Percentiles rank a stretch among this genome's conserved stretches.
Evolutionary conservation across 2,797 vertebrate genomes (phyloP).

Genomic region (Heterohyrax brucei): DNA sequence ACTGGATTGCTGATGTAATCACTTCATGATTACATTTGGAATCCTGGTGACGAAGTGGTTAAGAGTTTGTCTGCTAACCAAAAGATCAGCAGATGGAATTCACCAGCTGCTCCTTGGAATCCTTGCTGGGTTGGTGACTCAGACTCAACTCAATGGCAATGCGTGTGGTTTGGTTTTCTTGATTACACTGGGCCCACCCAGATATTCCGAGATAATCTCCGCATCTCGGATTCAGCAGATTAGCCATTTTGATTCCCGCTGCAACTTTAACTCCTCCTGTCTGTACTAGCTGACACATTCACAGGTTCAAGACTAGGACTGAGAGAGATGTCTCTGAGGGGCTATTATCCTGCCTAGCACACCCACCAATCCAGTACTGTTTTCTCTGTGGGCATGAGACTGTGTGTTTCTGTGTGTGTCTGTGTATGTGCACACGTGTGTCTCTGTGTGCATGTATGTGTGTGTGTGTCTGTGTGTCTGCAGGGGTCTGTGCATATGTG

Average conservation of each 20-base stretch:
- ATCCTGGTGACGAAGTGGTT: too few species aligned
- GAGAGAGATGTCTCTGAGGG: neutral
- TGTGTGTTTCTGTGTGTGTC: too few species aligned
- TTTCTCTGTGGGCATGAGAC: too few species aligned
- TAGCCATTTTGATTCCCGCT: neutral
- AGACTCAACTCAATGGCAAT: too few species aligned
- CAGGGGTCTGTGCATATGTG: too few species aligned
- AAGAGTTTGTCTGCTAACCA: too few species aligned
- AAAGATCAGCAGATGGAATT: too few species aligned
- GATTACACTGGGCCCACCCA: neutral
- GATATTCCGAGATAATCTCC: neutral
- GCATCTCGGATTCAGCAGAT: neutral
- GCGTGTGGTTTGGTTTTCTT: neutral
- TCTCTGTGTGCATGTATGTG: too few species aligned
- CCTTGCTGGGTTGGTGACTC: too few species aligned
- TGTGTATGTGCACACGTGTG: neutral
- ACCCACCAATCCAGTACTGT: neutral
- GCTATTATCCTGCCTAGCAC: neutral
- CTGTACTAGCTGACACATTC: neutral
- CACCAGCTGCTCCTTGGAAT: too few species aligned
- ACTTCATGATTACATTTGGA: too few species aligned
- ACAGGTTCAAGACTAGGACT: neutral
- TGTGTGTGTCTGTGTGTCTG: neutral
- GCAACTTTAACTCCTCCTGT: conserved; percentile 21
- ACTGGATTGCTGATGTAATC: too few species aligned